phyloP scores from a whole-genome alignment of 2,888 invertebrate species.

The Brassicogethes aeneus region DNA sequence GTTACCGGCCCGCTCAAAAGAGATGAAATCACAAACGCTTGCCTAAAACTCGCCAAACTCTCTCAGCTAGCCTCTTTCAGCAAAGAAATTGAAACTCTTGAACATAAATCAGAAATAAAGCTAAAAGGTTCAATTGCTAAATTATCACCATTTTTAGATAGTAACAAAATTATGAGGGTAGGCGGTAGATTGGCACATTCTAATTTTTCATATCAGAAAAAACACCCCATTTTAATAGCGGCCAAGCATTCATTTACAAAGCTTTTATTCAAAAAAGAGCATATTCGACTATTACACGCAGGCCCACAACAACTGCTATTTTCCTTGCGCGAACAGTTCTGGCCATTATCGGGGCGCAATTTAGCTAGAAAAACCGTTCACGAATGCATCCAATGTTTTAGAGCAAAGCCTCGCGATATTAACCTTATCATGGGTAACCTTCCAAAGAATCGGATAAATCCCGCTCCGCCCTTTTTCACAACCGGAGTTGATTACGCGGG shows the following conservation, averaged over 20 bases:
- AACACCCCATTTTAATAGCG: neutral
- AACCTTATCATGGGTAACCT: constrained; percentile 6
- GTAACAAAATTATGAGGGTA: neutral
- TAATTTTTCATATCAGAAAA: neutral
- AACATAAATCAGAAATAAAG: neutral
- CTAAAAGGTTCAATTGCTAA: neutral
- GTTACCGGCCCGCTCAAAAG: neutral
- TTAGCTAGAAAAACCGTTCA: neutral
- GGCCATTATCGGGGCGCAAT: constrained; percentile 1
- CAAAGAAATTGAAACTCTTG: neutral
- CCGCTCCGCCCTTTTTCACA: constrained; percentile 8
- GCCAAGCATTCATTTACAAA: neutral
- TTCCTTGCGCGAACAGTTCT: constrained; percentile 2
- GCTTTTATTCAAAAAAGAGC: neutral
- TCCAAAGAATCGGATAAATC: constrained; percentile 2
- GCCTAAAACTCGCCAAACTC: neutral
- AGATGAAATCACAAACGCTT: neutral
- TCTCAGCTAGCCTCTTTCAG: neutral
- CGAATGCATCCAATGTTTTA: constrained; percentile 5
- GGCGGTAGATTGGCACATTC: neutral
- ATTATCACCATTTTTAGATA: neutral
- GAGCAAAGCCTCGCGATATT: neutral
- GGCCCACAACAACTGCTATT: neutral
- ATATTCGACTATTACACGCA: neutral
- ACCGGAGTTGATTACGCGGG: constrained; percentile 11